A percentile compares a stretch with the other conserved stretches of the same genome.
Evolutionary conservation across 2,888 invertebrate genomes (phyloP).

Genomic region (Unio delphinus): DNA sequence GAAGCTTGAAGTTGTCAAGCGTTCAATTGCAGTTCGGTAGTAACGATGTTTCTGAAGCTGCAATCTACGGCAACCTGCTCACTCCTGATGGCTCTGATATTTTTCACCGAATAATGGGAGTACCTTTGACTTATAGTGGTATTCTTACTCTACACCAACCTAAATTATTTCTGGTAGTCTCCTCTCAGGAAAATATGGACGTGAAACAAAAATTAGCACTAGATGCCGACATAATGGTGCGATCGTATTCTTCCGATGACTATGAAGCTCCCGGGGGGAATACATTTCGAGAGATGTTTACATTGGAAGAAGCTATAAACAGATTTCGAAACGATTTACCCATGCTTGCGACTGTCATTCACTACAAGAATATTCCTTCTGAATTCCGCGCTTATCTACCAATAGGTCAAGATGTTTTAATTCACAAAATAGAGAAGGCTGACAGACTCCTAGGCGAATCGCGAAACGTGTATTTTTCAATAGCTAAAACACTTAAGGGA

Average conservation of each 20-base stretch:
- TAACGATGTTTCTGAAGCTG: constrained; percentile 6
- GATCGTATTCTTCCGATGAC: constrained; percentile 18
- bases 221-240: constrained; percentile 34
- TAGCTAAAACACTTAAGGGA: constrained; percentile 43
- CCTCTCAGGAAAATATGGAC: constrained; percentile 44
- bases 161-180: constrained; percentile 44
- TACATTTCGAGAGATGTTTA: constrained; percentile 21
- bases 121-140: constrained; percentile 48
- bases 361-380: constrained; percentile 38
- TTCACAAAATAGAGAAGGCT: constrained; percentile 44
- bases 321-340: constrained; percentile 48
- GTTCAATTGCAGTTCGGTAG: constrained; percentile 34
- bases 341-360: constrained; percentile 42
- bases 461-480: constrained; percentile 34
- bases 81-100: constrained; percentile 23
- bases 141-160: constrained; percentile 48
- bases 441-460: constrained; percentile 47
- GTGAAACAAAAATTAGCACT: constrained; percentile 49
- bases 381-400: constrained; percentile 38
- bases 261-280: constrained; percentile 24
- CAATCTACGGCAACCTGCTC: constrained; percentile 31
- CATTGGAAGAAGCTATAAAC: constrained; percentile 37
- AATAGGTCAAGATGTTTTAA: constrained; percentile 43
- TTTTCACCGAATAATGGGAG: constrained; percentile 37
- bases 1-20: constrained; percentile 46